phyloP scores from a whole-genome alignment of 2,888 invertebrate species.

The Ethmia dodecea region DNA sequence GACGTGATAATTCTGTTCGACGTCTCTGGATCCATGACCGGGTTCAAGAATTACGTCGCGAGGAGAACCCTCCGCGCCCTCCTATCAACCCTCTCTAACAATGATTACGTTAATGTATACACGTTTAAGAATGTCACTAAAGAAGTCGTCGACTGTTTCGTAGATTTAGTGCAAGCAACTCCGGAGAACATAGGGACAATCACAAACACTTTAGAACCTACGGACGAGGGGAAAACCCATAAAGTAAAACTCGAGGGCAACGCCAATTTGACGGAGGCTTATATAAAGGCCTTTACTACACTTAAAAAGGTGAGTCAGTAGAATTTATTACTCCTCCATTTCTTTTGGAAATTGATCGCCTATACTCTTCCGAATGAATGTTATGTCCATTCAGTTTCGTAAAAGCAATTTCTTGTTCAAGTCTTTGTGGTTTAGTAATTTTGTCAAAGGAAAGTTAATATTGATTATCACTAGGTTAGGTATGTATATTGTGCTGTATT shows the following conservation, averaged over 20 bases:
- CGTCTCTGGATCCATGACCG: constrained; percentile 97
- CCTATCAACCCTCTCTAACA: constrained; percentile 96
- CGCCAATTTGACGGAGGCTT: constrained; percentile 90
- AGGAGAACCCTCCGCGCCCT: constrained; percentile 92
- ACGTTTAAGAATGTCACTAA: constrained; percentile 85
- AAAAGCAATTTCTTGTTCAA: no score
- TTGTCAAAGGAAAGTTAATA: no score
- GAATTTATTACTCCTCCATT: no score
- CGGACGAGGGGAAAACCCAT: constrained; percentile 42
- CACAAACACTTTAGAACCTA: constrained; percentile 80
- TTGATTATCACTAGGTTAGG: no score
- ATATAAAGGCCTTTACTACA: constrained; percentile 89
- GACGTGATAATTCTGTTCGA: constrained; percentile 97
- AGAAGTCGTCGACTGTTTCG: constrained; percentile 91
- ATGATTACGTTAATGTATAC: constrained; percentile 97
- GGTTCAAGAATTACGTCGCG: constrained; percentile 85
- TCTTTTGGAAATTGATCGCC: no score
- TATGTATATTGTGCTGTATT: no score
- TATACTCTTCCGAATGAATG: no score
- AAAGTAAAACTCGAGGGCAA: constrained; percentile 84
- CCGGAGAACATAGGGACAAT: constrained; percentile 89
- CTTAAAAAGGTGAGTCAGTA: constrained; percentile 83
- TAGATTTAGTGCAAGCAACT: constrained; percentile 91
- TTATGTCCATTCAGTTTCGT: no score
- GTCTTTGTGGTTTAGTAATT: no score